Evolutionary conservation across 2,113 vertebrate genomes (phyloP).

Genomic region (Phrynosoma blainvillii): DNA sequence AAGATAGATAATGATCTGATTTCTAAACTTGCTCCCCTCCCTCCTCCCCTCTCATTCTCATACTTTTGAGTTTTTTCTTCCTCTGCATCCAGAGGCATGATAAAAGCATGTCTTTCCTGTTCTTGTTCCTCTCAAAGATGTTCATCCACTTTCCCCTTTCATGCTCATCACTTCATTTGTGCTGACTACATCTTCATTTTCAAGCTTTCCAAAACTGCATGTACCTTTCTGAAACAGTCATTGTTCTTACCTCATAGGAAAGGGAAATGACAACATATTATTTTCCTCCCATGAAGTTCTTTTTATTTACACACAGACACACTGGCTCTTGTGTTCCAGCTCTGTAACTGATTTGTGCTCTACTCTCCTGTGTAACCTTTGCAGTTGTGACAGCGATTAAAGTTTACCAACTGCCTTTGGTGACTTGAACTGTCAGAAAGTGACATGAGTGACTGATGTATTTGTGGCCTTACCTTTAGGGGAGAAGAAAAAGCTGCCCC

Average conservation of each 20-base stretch:
- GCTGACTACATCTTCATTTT: background rate
- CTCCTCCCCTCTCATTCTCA: no score
- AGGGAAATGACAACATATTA: conserved; percentile 6
- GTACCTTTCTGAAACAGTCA: background rate
- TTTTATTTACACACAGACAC: conserved; percentile 6
- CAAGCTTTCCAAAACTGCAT: background rate
- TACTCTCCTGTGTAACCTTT: conserved; percentile 63
- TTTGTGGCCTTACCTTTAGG: conserved; percentile 58
- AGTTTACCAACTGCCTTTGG: conserved; percentile 72
- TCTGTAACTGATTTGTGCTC: conserved; percentile 54
- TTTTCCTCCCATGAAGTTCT: background rate
- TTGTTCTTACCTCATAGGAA: conserved; percentile 19
- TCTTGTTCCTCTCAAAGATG: conserved; percentile 25
- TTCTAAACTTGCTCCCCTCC: no score
- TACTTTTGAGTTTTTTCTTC: no score
- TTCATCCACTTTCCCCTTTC: conserved; percentile 5
- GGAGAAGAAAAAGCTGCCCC: conserved; percentile 30
- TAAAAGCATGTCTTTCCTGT: background rate
- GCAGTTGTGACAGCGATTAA: conserved; percentile 67
- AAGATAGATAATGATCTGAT: no score
- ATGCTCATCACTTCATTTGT: background rate
- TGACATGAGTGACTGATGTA: conserved; percentile 66
- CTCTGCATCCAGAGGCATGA: background rate
- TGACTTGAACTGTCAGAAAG: conserved; percentile 68
- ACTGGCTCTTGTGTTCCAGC: background rate